Evolutionary conservation across 2,888 invertebrate genomes (phyloP).

Genomic region (Byasa hedistus): DNA sequence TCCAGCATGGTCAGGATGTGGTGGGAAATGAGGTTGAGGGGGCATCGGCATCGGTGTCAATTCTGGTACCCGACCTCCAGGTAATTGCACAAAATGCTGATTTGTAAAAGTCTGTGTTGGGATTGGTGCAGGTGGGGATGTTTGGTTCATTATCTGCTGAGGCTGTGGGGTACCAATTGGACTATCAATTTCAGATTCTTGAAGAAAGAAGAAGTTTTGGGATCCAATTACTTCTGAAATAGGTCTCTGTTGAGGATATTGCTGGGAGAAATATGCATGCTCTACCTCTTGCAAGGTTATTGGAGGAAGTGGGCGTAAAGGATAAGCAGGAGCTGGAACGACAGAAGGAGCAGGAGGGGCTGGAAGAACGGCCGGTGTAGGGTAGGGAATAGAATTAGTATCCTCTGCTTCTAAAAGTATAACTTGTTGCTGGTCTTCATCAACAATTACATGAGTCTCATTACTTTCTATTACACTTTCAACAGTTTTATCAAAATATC

Average conservation of each 20-base stretch:
- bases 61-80: constrained; percentile 71
- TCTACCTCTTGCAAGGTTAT: constrained; percentile 82
- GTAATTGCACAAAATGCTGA: constrained; percentile 83
- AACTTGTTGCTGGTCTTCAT: constrained; percentile 47
- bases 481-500: constrained; percentile 88
- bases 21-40: constrained; percentile 76
- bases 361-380: constrained; percentile 59
- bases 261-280: constrained; percentile 81
- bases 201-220: constrained; percentile 89
- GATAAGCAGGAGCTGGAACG: constrained; percentile 78
- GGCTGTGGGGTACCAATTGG: constrained; percentile 81
- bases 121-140: constrained; percentile 74
- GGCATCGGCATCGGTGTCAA: constrained; percentile 79
- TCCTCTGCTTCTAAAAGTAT: constrained; percentile 42
- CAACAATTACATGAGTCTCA: constrained; percentile 41
- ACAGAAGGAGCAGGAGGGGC: constrained; percentile 75
- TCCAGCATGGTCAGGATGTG: constrained; percentile 77
- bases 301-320: constrained; percentile 76
- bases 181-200: constrained; percentile 94
- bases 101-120: constrained; percentile 93
- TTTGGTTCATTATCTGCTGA: constrained; percentile 64
- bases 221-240: constrained; percentile 88
- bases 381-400: constrained; percentile 43
- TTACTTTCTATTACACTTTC: constrained; percentile 45
- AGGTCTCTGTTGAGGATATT: constrained; percentile 80